Base-by-base conservation (phyloP, 1,140 invertebrate genomes). In the Ceratosolen solmsi region DNA sequence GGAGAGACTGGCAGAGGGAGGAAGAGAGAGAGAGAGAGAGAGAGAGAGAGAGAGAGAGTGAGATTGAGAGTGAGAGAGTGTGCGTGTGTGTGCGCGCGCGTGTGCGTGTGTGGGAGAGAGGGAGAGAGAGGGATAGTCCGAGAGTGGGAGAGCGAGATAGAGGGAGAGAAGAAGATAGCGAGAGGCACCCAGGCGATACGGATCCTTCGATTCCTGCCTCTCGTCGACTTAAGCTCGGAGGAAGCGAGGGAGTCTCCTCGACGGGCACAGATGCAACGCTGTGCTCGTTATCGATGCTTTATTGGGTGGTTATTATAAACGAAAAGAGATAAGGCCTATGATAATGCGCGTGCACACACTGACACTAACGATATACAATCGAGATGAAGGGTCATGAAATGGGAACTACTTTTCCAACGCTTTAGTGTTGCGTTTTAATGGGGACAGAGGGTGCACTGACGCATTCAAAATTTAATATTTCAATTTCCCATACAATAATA, bases 191-290 rank as follows among this genome's bases (percentile, higher is more conserved):
- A 36, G 22, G 54, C 33, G 54, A 58, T 75, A 75, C 38, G 22
- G 38, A 58, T 60, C 73, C 54, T 75, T 58, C 54, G 73, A 75
- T 75, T 75, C 22, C 33, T 60, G 36, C 33, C 27, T 54, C 22
- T 54, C 17, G 3, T 25, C 15, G 5, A 5, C 27, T 36, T 56
- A 56, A 73, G 49, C 63, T 68, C 33, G 1, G 22, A 68, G 20
- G 30, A n/a, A n/a, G 22, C 63, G 63, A 38, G 36, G 63, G 63
- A 38, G 36, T 38, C 22, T 68, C n/a, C 17, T 2, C 33, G 1
- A n/a, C 33, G 33, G 11, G 7, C 27, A n/a, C 5, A 38, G 4
- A 38, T 33, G 20, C 20, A n/a, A 38, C 15, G 22, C 63, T 38
- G 38, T 20, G 38, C 49, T 56, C 72, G 3, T 74, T 56, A 74